Percentiles rank a stretch among this genome's conserved stretches.
phyloP scores from a whole-genome alignment of 2,113 vertebrate genomes.

The Myrmecophaga tridactyla region DNA sequence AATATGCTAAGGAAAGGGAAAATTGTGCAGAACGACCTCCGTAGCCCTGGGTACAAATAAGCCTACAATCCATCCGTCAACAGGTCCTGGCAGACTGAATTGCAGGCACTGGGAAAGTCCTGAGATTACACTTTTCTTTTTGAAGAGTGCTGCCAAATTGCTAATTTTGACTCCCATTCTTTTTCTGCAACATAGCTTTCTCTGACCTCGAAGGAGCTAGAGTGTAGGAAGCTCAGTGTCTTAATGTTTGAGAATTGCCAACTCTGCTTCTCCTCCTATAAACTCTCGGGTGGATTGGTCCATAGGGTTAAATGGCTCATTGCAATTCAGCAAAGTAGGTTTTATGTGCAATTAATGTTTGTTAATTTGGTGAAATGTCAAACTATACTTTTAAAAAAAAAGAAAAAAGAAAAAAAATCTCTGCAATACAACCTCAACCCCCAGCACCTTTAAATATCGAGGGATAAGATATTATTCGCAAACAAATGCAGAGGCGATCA shows the following conservation, averaged over 20 bases:
- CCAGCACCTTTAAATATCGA: conserved; percentile 46
- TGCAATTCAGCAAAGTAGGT: conserved; percentile 68
- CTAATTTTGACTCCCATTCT: conserved; percentile 61
- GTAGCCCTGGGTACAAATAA: neutral
- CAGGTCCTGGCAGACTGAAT: conserved; percentile 17
- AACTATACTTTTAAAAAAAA: conserved; percentile 52
- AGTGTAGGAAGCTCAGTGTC: conserved; percentile 42
- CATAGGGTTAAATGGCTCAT: conserved; percentile 64
- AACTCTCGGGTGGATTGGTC: conserved; percentile 66
- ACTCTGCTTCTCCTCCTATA: conserved; percentile 44
- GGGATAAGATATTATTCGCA: conserved; percentile 45
- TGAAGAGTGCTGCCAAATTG: conserved; percentile 70
- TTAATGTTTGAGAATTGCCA: conserved; percentile 70
- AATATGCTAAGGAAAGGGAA: neutral
- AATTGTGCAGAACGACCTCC: neutral
- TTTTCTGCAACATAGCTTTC: conserved; percentile 66
- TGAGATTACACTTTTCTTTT: conserved; percentile 65
- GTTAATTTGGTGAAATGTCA: conserved; percentile 78
- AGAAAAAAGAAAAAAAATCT: neutral
- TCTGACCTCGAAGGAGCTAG: conserved; percentile 68
- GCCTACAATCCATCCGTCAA: neutral
- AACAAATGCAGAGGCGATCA: conserved; percentile 28
- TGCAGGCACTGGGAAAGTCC: conserved; percentile 16
- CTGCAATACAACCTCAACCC: conserved; percentile 26
- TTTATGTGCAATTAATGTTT: conserved; percentile 75